These are phyloP conservation scores for Solea senegalensis DNA, from an alignment of 2,113 vertebrate species.

Conservation along the genomic window DNA sequence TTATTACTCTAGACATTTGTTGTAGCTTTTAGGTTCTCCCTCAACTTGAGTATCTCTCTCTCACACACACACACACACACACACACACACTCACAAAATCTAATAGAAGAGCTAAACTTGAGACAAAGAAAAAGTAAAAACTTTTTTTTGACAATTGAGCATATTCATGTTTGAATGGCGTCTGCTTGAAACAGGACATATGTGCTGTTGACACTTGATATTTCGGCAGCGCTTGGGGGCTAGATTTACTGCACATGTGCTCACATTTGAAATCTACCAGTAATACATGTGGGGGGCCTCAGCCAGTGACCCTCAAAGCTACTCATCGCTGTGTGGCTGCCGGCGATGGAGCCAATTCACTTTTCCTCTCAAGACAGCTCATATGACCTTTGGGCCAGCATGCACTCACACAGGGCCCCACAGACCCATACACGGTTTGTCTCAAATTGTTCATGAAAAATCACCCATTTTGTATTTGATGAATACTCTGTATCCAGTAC, in stretches of 20 bases:
- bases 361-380: constrained; percentile 19
- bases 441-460: constrained; percentile 29
- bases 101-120: constrained; percentile 5
- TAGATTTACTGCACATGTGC: constrained; percentile 53
- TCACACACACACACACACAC: constrained; percentile 4
- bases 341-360: constrained; percentile 23
- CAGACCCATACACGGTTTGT: constrained; percentile 3
- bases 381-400: constrained; percentile 1
- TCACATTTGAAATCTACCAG: constrained; percentile 58
- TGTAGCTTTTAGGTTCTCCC: constrained; percentile 60
- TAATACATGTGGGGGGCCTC: constrained; percentile 7
- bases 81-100: neutral
- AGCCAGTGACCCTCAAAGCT: constrained; percentile 49
- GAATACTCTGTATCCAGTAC: constrained; percentile 17
- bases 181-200: constrained; percentile 13
- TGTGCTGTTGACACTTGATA: constrained; percentile 55
- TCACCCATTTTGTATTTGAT: constrained; percentile 27
- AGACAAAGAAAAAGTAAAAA: too few species aligned
- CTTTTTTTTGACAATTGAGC: too few species aligned
- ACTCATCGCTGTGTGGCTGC: constrained; percentile 42
- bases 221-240: constrained; percentile 49
- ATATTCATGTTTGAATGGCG: constrained; percentile 7
- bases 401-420: neutral
- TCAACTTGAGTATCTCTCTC: constrained; percentile 26
- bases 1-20: constrained; percentile 58